Percentiles rank a stretch among this genome's conserved stretches.
These are phyloP conservation scores for Cydia pomonella DNA, from an alignment of 1,140 invertebrate genomes.

Conservation along the genomic window DNA sequence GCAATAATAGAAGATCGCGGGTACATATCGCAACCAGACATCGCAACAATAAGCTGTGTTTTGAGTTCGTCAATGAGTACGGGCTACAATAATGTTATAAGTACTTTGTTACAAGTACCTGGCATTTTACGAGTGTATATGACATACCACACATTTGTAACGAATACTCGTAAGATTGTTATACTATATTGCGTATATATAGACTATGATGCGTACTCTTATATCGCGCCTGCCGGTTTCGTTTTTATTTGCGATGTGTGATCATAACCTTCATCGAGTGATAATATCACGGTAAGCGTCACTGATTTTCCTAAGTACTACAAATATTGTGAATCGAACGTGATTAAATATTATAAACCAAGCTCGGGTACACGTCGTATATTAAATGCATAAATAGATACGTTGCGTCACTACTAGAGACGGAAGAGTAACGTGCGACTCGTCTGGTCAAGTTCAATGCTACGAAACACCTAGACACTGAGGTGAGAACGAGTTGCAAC, in stretches of 20 bases:
- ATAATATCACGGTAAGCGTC: neutral
- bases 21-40: neutral
- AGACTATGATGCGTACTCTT: neutral
- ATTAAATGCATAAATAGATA: slow-evolving; percentile 55
- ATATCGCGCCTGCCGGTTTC: neutral
- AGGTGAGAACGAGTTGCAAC: slow-evolving; percentile 60
- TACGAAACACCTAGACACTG: slow-evolving; percentile 72
- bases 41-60: neutral
- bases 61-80: neutral
- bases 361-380: slow-evolving; percentile 50
- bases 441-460: slow-evolving; percentile 50
- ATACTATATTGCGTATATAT: too few relatives aligned
- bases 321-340: slow-evolving; percentile 23
- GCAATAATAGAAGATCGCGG: slow-evolving; percentile 61
- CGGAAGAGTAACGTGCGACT: slow-evolving; percentile 46
- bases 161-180: too few relatives aligned
- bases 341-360: slow-evolving; percentile 46
- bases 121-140: neutral
- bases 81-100: neutral
- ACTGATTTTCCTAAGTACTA: slow-evolving; percentile 22
- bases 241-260: neutral
- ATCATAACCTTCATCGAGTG: slow-evolving; percentile 2
- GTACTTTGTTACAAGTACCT: neutral
- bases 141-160: too few relatives aligned
- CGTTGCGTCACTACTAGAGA: slow-evolving; percentile 54